Base-by-base conservation (phyloP, 1,140 invertebrate genomes). In the Drosophila repleta region DNA sequence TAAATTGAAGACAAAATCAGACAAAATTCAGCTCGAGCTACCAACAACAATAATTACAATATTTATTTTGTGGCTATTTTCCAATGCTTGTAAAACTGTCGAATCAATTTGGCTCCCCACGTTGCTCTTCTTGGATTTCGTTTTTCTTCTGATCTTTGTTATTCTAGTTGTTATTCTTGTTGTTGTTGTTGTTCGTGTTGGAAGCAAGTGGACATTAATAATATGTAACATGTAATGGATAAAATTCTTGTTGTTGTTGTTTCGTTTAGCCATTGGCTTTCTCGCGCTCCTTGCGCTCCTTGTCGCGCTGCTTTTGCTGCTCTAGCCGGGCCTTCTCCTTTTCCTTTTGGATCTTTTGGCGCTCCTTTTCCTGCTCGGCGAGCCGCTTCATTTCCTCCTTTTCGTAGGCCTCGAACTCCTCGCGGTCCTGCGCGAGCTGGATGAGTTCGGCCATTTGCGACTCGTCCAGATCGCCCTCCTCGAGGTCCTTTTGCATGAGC, bases 401-500 rank as follows among this genome's bases (percentile, higher is more conserved):
- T 4, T 88, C 83, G 73, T 73, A 89, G 17, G 48, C 48, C 11
- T 76, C 73, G 20, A 79, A 88, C 15, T 64, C 65, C 15, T 79
- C 79, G 13, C 83, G 83, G 3, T 83, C 68, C 10, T 69, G 46
- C 4, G 48, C 51, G 29, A 88, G 24, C 8, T 56, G 32, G 7
- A 71, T 39, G 5, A 88, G 46, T 17, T 88, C 79, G 6, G 53
- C 29, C 65, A 76, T n/a, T 46, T 88, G 79, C 0, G n/a, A 1
- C 6, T 83, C 79, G 4, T n/a, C 6, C 13, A 83, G 15, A 15
- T 35, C 29, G n/a, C 76, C 84, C 0, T 55, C 69, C 3, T 89
- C 66, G 20, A 88, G 46, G 37, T 88, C 83, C 35, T 67, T 76
- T 15, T 89, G 79, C 84, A 88, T 89, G 7, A 88, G 67, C 4